Percentiles rank a stretch among this genome's conserved stretches.
Conservation (phyloP, 2,888 invertebrate genomes). For the Scaptomyza caliginosa region DNA sequence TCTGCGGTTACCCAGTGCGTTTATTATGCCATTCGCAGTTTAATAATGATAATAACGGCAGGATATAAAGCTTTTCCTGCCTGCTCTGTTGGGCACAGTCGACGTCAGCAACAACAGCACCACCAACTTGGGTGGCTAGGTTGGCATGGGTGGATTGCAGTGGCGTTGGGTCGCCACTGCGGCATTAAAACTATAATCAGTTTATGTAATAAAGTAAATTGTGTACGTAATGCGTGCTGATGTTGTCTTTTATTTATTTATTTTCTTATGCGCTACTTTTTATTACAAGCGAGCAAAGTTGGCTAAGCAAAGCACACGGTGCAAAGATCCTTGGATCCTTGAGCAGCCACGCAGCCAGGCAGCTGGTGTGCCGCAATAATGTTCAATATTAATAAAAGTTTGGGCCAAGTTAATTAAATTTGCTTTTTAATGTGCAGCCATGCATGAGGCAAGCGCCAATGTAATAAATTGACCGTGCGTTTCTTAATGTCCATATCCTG, state of each 20-base stretch:
- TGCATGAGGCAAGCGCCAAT: slow-evolving; percentile 67
- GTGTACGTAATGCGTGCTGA: slow-evolving; percentile 77
- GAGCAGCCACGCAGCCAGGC: slow-evolving; percentile 21
- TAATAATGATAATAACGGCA: slow-evolving; percentile 79
- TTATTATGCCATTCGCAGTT: slow-evolving; percentile 79
- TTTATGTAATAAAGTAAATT: slow-evolving; percentile 79
- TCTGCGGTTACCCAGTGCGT: slow-evolving; percentile 70
- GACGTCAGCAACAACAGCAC: slow-evolving; percentile 5
- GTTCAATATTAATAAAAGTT: slow-evolving; percentile 78
- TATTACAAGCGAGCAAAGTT: slow-evolving; percentile 62
- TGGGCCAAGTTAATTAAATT: slow-evolving; percentile 77
- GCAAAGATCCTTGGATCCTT: slow-evolving; percentile 10
- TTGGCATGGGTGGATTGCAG: not conserved
- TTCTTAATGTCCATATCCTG: slow-evolving; percentile 59
- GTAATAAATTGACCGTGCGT: slow-evolving; percentile 73
- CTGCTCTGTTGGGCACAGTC: slow-evolving; percentile 41
- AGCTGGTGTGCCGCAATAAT: slow-evolving; percentile 55
- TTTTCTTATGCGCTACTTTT: slow-evolving; percentile 74
- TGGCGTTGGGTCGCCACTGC: slow-evolving; percentile 18
- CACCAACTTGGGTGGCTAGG: slow-evolving; percentile 16
- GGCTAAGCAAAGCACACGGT: slow-evolving; percentile 57
- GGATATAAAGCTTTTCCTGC: slow-evolving; percentile 79
- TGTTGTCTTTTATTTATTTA: slow-evolving; percentile 77
- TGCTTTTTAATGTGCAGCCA: slow-evolving; percentile 76
- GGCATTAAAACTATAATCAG: slow-evolving; percentile 79